A percentile compares a stretch with the other conserved stretches of the same genome.
Evolutionary conservation across 2,113 vertebrate species (phyloP).

Genomic region (Catagonus wagneri): DNA sequence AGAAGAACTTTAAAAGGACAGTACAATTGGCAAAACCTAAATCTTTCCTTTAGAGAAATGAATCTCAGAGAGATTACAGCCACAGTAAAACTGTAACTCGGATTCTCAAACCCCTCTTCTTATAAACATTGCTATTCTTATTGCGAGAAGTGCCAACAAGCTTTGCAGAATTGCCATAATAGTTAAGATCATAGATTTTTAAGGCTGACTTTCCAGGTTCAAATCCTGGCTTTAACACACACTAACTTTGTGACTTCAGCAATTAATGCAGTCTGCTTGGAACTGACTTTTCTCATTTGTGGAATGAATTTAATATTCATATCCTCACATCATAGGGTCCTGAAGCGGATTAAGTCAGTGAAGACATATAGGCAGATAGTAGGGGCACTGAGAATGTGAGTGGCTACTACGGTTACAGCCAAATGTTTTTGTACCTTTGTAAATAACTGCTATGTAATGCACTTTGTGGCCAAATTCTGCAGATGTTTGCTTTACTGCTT

Average conservation of each 20-base stretch:
- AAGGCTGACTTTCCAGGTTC: neutral
- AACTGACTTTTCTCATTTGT: neutral
- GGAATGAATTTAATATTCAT: neutral
- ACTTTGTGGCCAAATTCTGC: neutral
- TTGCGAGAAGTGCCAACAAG: neutral
- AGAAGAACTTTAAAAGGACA: neutral
- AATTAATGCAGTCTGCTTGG: neutral
- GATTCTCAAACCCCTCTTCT: neutral
- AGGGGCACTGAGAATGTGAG: neutral
- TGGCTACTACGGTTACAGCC: neutral
- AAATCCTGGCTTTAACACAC: neutral
- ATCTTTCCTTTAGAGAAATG: neutral
- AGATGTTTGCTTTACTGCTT: neutral
- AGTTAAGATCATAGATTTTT: neutral
- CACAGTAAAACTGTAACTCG: neutral
- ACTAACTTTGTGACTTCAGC: neutral
- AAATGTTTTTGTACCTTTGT: neutral
- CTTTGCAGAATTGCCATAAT: neutral
- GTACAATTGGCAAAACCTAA: neutral
- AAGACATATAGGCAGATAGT: neutral
- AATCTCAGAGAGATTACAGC: neutral
- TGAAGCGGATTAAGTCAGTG: neutral
- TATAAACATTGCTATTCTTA: neutral
- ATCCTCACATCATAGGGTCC: neutral
- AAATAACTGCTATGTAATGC: neutral